A percentile compares a stretch with the other conserved stretches of the same genome.
phyloP scores from a whole-genome alignment of 2,888 invertebrate species.

The Diaphora mendica region DNA sequence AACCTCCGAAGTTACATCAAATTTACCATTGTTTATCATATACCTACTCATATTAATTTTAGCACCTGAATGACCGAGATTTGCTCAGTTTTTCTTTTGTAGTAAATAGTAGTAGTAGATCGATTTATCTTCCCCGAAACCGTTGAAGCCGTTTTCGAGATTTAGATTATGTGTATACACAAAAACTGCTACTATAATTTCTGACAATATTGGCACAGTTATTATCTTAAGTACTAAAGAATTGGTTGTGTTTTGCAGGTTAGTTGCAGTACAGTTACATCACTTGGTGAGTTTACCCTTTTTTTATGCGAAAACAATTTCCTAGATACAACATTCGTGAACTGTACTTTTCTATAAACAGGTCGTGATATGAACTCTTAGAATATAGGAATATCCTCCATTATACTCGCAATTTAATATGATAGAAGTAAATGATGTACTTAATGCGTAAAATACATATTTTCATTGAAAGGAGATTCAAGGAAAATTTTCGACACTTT shows the following conservation, averaged over 20 bases:
- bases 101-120: too few relatives aligned
- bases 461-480: constrained; percentile 7
- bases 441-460: not conserved
- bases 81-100: too few relatives aligned
- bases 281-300: constrained; percentile 16
- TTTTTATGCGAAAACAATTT: not conserved
- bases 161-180: too few relatives aligned
- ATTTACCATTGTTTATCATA: too few relatives aligned
- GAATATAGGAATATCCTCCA: not conserved
- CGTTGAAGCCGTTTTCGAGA: too few relatives aligned
- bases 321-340: not conserved
- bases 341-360: not conserved
- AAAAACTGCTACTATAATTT: not conserved
- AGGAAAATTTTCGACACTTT: not conserved
- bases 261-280: constrained; percentile 12
- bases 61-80: too few relatives aligned
- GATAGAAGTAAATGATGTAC: too few relatives aligned
- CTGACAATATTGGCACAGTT: too few relatives aligned
- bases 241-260: constrained; percentile 13
- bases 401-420: not conserved
- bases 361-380: not conserved
- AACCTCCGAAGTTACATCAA: too few relatives aligned
- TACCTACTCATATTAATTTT: too few relatives aligned
- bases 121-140: too few relatives aligned
- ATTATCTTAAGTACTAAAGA: not conserved